Evolutionary conservation across 2,888 invertebrate species (phyloP).

Genomic region (Eupsilia transversa): DNA sequence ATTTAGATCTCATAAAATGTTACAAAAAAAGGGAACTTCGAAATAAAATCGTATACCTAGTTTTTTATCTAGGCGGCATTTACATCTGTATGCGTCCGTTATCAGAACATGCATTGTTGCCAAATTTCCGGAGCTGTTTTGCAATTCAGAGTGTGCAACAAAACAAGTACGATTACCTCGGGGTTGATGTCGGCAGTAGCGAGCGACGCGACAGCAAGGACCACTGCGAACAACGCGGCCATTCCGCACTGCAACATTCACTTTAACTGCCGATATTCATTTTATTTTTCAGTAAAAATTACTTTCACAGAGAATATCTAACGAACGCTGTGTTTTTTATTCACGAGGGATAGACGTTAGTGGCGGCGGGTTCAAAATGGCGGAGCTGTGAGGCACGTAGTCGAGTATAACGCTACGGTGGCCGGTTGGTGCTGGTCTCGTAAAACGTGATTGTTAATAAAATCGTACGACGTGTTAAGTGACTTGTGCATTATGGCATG

Average conservation of each 20-base stretch:
- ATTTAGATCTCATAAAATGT: constrained; percentile 55
- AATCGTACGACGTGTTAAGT: constrained; percentile 55
- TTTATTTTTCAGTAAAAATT: constrained; percentile 76
- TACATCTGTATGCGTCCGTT: constrained; percentile 58
- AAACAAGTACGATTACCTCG: constrained; percentile 78
- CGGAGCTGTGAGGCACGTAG: constrained; percentile 34
- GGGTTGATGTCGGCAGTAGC: constrained; percentile 52
- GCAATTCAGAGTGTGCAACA: constrained; percentile 60
- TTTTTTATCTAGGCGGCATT: constrained; percentile 52
- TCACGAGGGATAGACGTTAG: constrained; percentile 55
- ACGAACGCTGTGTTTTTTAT: constrained; percentile 64
- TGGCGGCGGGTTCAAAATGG: constrained; percentile 45
- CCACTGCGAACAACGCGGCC: constrained; percentile 65
- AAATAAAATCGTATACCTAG: constrained; percentile 51
- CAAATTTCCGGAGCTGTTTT: constrained; percentile 60
- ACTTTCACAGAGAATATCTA: constrained; percentile 72
- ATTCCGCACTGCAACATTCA: constrained; percentile 78
- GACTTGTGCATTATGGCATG: constrained; percentile 35
- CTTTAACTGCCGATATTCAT: constrained; percentile 79
- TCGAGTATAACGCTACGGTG: constrained; percentile 20
- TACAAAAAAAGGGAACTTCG: constrained; percentile 38
- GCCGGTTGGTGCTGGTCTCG: constrained; percentile 25
- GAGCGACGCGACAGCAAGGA: constrained; percentile 68
- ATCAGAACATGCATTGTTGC: constrained; percentile 56
- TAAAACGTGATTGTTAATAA: constrained; percentile 63